Evolutionary conservation across 1,140 invertebrate species (phyloP).

Genomic region (Drosophila pandora): DNA sequence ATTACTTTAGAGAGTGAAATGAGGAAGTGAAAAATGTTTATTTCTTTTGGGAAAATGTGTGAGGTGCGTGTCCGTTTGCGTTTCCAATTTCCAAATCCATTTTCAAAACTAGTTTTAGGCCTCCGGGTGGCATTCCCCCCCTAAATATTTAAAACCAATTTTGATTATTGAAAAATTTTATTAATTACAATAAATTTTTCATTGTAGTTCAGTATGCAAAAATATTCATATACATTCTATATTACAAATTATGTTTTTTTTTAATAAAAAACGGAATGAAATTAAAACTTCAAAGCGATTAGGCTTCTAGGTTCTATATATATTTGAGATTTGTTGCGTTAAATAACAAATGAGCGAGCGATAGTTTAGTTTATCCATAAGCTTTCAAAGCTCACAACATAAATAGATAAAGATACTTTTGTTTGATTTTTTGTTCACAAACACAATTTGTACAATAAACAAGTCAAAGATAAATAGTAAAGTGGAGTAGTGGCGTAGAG

Average conservation of each 20-base stretch:
- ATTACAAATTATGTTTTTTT: slow-evolving; percentile 33
- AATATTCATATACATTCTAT: slow-evolving; percentile 57
- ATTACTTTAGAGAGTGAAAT: slow-evolving; percentile 12
- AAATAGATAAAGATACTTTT: slow-evolving; percentile 6
- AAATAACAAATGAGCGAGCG: slow-evolving; percentile 52
- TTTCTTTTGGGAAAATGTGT: slow-evolving; percentile 2
- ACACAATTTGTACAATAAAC: slow-evolving; percentile 42
- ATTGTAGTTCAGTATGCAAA: slow-evolving; percentile 56
- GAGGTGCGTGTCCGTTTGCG: background rate
- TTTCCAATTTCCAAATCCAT: slow-evolving; percentile 1
- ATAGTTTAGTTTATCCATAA: slow-evolving; percentile 13
- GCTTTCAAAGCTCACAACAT: slow-evolving; percentile 35
- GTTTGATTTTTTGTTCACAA: slow-evolving; percentile 28
- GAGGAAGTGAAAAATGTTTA: slow-evolving; percentile 21
- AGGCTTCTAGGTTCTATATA: slow-evolving; percentile 2
- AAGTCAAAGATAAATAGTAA: background rate
- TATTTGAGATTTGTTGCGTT: slow-evolving; percentile 33
- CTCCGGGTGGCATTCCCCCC: background rate
- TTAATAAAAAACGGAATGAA: slow-evolving; percentile 46
- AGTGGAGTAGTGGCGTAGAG: slow-evolving; percentile 12
- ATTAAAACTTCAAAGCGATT: slow-evolving; percentile 19
- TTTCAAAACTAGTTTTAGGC: background rate
- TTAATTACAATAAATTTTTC: slow-evolving; percentile 61
- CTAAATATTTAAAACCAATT: background rate
- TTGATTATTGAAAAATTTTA: slow-evolving; percentile 64